Evolutionary conservation across 2,113 vertebrate species (phyloP).

Genomic region (Monopterus albus): DNA sequence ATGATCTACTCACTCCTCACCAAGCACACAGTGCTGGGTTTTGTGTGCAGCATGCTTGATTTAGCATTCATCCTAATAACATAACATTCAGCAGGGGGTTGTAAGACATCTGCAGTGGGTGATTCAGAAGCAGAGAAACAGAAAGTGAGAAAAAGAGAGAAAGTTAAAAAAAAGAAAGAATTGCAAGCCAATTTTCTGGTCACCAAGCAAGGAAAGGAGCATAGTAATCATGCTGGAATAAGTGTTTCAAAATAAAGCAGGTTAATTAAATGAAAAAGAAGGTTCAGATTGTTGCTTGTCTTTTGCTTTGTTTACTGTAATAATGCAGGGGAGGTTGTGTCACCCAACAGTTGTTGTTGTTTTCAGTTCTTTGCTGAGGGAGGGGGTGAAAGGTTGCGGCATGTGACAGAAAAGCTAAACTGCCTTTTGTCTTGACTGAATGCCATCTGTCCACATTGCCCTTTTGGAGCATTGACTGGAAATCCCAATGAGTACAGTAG

Average conservation of each 20-base stretch:
- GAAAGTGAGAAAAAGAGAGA: not conserved
- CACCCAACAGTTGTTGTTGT: slow-evolving; percentile 33
- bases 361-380: slow-evolving; percentile 51
- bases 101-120: slow-evolving; percentile 37
- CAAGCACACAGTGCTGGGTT: slow-evolving; percentile 38
- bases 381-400: slow-evolving; percentile 44
- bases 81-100: slow-evolving; percentile 45
- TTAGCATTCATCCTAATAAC: slow-evolving; percentile 48
- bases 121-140: not conserved
- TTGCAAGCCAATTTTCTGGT: slow-evolving; percentile 36
- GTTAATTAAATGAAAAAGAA: slow-evolving; percentile 22
- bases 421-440: slow-evolving; percentile 60
- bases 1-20: slow-evolving; percentile 50
- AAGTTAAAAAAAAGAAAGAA: slow-evolving; percentile 12
- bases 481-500: slow-evolving; percentile 60
- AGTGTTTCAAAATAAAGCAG: slow-evolving; percentile 26
- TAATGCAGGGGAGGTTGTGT: slow-evolving; percentile 27
- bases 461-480: slow-evolving; percentile 68
- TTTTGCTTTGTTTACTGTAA: slow-evolving; percentile 19
- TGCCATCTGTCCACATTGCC: slow-evolving; percentile 65
- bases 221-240: slow-evolving; percentile 21
- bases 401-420: slow-evolving; percentile 48
- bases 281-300: not conserved
- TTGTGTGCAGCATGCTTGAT: slow-evolving; percentile 38
- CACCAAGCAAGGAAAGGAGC: slow-evolving; percentile 27